Evolutionary conservation across 2,888 invertebrate species (phyloP), one percentile per base, ranked within the genome.

Genomic region (Octonoba sinensis): DNA sequence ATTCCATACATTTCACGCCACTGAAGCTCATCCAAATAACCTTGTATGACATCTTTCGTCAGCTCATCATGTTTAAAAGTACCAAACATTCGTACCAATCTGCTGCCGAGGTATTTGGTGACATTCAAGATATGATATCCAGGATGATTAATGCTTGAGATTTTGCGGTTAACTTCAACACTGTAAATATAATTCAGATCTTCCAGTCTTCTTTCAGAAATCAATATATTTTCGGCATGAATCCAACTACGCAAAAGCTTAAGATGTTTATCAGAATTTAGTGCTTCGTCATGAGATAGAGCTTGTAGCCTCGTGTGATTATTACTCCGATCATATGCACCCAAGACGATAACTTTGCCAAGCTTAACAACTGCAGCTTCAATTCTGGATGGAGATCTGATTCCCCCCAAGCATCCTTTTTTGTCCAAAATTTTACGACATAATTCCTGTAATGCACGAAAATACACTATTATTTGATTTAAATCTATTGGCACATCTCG

Each of bases 1-100:
- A 92, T 91, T 0, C 95, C 96, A 87, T 92, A 95, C 87, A 93
- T 93, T 88, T 96, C 96, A 77, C 96, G 91, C 96, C 96, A 96
- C 12, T 95, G 93, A 22, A 96, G 89, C 87, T 96, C 96, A 88
- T 96, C 95, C 84, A 96, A 89, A 88, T 96, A 95, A 88, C 95
- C 95, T 88, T 96, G 96, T 86, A 96, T 95, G 87, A 95, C 94
- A 88, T 93, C 94, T 64, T 94, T 91, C 0, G 94, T 95, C 0
- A 96, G 89, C 15, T 70, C 22, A 13, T 59, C 18, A 20, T 72
- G 57, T 1, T 60, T 36, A 11, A 77, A 49, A 22, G 51, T 71
- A 27, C 78, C 79, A 70, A 86, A 84, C 62, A 84, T 66, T 3
- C 57, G 13, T 12, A 62, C 49, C n/a, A 85, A 75, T 18, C 76